A percentile compares a stretch with the other conserved stretches of the same genome.
These are phyloP conservation scores for Sebastolobus alascanus DNA, from an alignment of 2,797 vertebrate species.

Conservation along the genomic window DNA sequence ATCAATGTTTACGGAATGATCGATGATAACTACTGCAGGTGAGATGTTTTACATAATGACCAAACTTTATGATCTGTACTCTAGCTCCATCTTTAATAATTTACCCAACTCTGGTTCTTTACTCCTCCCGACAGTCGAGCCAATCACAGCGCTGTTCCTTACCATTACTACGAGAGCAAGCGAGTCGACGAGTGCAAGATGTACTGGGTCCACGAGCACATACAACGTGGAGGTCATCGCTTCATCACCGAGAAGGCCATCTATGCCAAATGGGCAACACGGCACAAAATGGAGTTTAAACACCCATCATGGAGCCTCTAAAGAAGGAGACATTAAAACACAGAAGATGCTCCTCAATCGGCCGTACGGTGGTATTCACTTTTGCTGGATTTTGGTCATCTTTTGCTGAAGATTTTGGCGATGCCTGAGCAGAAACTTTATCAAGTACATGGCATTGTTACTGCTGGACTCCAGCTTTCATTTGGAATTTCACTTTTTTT, in stretches of 20 bases:
- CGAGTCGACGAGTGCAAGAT: conserved; percentile 90
- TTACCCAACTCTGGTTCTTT: neutral
- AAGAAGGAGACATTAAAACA: neutral
- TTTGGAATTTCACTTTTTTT: neutral
- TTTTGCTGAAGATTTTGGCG: neutral
- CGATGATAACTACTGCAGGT: conserved; percentile 93
- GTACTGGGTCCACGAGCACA: conserved; percentile 91
- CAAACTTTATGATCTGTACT: neutral
- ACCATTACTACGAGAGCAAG: conserved; percentile 94
- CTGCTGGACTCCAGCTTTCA: neutral
- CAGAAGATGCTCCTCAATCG: neutral
- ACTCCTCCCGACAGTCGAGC: conserved; percentile 70
- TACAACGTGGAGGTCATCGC: conserved; percentile 88
- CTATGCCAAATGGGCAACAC: conserved; percentile 93
- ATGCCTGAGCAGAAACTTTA: neutral
- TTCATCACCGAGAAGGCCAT: conserved; percentile 97
- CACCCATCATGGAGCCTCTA: conserved; percentile 87
- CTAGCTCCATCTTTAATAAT: neutral
- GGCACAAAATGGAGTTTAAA: conserved; percentile 87
- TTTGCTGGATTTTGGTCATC: neutral
- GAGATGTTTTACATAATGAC: conserved; percentile 27
- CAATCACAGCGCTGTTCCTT: conserved; percentile 88
- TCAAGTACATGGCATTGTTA: neutral
- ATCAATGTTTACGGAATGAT: conserved; percentile 95
- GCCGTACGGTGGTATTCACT: neutral